Evolutionary conservation across 2,888 invertebrate species (phyloP).

Genomic region (Brachylomia viminalis): DNA sequence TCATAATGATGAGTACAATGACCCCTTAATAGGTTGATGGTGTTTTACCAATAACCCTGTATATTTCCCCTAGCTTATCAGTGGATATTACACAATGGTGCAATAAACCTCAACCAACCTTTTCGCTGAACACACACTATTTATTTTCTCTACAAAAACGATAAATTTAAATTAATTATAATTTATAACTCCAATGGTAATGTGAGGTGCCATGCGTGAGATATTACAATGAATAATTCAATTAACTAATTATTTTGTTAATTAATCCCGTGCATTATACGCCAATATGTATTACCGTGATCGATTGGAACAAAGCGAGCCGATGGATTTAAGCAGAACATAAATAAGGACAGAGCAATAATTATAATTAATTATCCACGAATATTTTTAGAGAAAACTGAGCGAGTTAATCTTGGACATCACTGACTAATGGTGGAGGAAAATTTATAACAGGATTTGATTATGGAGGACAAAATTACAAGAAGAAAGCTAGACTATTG

Average conservation of each 20-base stretch:
- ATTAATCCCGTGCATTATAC: conserved; percentile 51
- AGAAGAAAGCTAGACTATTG: not conserved
- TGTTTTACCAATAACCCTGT: too few relatives aligned
- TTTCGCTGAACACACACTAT: conserved; percentile 6
- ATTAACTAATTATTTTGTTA: conserved; percentile 52
- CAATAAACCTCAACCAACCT: not conserved
- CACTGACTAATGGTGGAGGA: not conserved
- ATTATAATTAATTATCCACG: conserved; percentile 20
- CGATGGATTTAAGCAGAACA: conserved; percentile 18
- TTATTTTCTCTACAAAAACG: conserved; percentile 19
- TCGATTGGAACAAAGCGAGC: conserved; percentile 27
- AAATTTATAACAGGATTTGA: not conserved
- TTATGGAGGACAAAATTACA: not conserved
- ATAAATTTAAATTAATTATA: conserved; percentile 45
- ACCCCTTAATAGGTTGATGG: too few relatives aligned
- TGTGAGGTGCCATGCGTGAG: conserved; percentile 53
- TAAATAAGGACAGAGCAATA: not conserved
- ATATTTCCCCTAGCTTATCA: not conserved
- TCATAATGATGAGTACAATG: too few relatives aligned
- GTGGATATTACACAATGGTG: not conserved
- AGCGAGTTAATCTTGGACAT: not conserved
- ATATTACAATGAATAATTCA: conserved; percentile 58
- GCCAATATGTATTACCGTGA: conserved; percentile 32
- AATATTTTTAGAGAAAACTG: conserved; percentile 17
- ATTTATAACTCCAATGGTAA: conserved; percentile 43